Evolutionary conservation across 2,888 invertebrate genomes (phyloP), one percentile per base, ranked within the genome.

Genomic region (Nephrocerus scutellatus): DNA sequence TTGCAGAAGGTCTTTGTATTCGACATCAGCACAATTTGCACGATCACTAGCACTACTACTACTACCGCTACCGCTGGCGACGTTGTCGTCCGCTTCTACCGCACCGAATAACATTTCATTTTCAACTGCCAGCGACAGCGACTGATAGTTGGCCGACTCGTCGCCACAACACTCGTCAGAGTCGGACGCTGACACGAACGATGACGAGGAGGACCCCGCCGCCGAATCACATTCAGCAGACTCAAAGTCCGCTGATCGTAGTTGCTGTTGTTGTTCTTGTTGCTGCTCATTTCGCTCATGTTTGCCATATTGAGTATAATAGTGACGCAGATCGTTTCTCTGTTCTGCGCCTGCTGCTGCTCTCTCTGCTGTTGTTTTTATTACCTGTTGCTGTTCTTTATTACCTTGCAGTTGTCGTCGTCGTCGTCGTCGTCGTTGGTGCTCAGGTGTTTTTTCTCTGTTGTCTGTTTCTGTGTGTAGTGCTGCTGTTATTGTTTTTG

Each of bases 41-140:
- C 23, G 23, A 16, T 35, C 13, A 16, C 15, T 20, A 9, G 16
- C 13, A 13, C 10, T 21, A 36, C 2, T 15, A 10, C 19, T 23
- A 39, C 29, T 32, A 26, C 21, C 23, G 35, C 19, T 16, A 36
- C 28, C 38, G 29, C 25, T 23, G 19, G 16, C 36, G 18, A 23
- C 31, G 29, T 14, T 23, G 24, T 21, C 7, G 30, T 24, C 14
- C 7, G 30, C 19, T 16, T 22, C 5, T 8, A n/a, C 18, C n/a
- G n/a, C 26, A 28, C 32, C 30, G 19, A 7, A 60, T 60, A 61
- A 61, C 61, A 61, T 59, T 57, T 62, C 60, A 59, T 60, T 57
- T 58, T 56, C 56, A 52, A 63, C 60, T 60, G 49, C 29, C 43
- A 32, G 42, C 41, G 28, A 26, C 33, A 29, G 14, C 20, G 7